Conservation (phyloP, 1,140 invertebrate genomes). For the Dreissena polymorpha region DNA sequence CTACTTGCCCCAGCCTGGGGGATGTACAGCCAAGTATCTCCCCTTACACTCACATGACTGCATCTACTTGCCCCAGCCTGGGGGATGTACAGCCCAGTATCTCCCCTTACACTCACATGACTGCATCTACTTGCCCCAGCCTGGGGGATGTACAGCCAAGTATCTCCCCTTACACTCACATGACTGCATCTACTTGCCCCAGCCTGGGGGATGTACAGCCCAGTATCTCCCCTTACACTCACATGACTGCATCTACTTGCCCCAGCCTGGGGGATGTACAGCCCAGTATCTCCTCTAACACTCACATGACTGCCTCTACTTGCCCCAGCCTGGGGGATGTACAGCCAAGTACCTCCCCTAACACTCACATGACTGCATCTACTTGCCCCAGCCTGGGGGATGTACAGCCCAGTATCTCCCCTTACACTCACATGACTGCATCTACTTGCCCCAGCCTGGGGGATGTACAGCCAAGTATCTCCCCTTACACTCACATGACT, state of each 20-base stretch:
- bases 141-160: conserved; percentile 97
- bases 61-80: conserved; percentile 87
- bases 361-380: conserved; percentile 83
- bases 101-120: conserved; percentile 87
- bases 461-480: conserved; percentile 98
- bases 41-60: conserved; percentile 83
- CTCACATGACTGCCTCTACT: conserved; percentile 84
- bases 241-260: conserved; percentile 85
- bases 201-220: conserved; percentile 97
- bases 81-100: conserved; percentile 98
- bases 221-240: conserved; percentile 90
- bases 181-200: conserved; percentile 85
- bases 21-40: conserved; percentile 99
- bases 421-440: conserved; percentile 83
- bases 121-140: conserved; percentile 87
- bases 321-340: conserved; percentile 93
- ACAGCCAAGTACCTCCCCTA: conserved; percentile 97
- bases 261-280: conserved; percentile 95
- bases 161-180: conserved; percentile 89
- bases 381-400: conserved; percentile 90
- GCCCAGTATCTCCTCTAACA: conserved; percentile 94
- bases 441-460: conserved; percentile 90
- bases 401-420: conserved; percentile 98
- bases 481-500: conserved; percentile 85
- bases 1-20: conserved; percentile 88